Evolutionary conservation across 2,888 invertebrate genomes (phyloP).

Genomic region (Harmothoe impar): DNA sequence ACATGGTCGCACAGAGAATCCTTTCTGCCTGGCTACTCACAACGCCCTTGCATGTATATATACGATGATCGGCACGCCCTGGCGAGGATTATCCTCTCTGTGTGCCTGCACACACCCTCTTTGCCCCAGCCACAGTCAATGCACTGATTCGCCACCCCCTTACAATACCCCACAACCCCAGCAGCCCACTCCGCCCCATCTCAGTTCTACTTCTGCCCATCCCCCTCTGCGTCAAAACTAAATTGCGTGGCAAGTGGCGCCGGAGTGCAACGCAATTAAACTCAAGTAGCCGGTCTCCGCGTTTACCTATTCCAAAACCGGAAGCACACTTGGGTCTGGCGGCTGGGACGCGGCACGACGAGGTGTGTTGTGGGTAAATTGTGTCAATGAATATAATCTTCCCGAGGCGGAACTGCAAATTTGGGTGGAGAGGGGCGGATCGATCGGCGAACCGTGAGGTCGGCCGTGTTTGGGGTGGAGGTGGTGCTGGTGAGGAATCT

Average conservation of each 20-base stretch:
- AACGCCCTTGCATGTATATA: too few relatives aligned
- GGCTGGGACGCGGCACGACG: not conserved
- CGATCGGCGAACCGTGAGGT: not conserved
- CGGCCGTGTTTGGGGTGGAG: not conserved
- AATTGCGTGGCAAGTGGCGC: slow-evolving; percentile 8
- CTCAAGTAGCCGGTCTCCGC: not conserved
- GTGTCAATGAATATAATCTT: slow-evolving; percentile 39
- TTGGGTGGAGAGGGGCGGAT: not conserved
- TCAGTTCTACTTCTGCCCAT: not conserved
- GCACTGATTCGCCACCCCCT: not conserved
- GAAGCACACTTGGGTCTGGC: not conserved
- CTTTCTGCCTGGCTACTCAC: too few relatives aligned
- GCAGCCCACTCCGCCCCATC: not conserved
- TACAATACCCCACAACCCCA: not conserved
- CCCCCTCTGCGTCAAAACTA: not conserved
- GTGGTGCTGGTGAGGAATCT: not conserved
- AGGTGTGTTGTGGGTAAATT: not conserved
- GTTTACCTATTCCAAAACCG: slow-evolving; percentile 27
- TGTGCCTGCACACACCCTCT: not conserved
- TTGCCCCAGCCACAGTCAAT: not conserved
- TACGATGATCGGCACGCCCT: too few relatives aligned
- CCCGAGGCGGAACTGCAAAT: not conserved
- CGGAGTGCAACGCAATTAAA: slow-evolving; percentile 19
- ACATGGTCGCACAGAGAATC: not conserved
- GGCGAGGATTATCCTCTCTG: too few relatives aligned